Base-by-base conservation (phyloP, 1,140 invertebrate species). In the Drosophila kurseongensis region DNA sequence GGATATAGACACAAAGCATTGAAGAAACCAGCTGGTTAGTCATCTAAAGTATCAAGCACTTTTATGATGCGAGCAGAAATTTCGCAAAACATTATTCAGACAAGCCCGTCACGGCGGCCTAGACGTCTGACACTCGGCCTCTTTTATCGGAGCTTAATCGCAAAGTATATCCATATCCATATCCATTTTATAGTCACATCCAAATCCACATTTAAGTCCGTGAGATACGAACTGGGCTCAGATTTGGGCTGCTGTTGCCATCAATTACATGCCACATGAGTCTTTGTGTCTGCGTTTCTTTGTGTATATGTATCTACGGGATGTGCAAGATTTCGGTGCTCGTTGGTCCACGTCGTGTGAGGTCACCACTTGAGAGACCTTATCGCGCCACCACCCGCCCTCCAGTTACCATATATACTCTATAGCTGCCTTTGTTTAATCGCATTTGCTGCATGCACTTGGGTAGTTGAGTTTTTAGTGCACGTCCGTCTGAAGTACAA, bases 361-460 rank as follows among this genome's bases (percentile, higher is more conserved):
- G 84, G 83, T 88, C 84, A 79, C 62, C 71, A 72, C 57, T 68
- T 50, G 67, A 9, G 61, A 79, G 83, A 89, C 63, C 76, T 77
- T 86, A 85, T 81, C 66, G 78, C 16, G 44, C 35, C 62, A 56
- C 40, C 51, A 29, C 42, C 51, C 63, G 45, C 40, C 23, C 36
- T 44, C 35, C 32, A 47, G 35, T 59, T 16, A 40, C 57, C 27
- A 59, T 35, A 27, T 59, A 23, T 16, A n/a, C 35, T 48, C 6
- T 3, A 6, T 48, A 27, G 38, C 8, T 41, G 23, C 44, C 10
- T 42, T 45, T 62, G 32, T 51, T 42, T 73, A 45, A 72, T 78
- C 61, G 47, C 74, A 77, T 54, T 62, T 78, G 63, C 58, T 67
- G 57, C 67, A 56, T 74, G 61, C 69, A 55, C 32, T 68, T 40